Percentiles rank a stretch among this genome's conserved stretches.
These are phyloP conservation scores for Morone saxatilis DNA, from an alignment of 2,113 vertebrate species.

Conservation along the genomic window DNA sequence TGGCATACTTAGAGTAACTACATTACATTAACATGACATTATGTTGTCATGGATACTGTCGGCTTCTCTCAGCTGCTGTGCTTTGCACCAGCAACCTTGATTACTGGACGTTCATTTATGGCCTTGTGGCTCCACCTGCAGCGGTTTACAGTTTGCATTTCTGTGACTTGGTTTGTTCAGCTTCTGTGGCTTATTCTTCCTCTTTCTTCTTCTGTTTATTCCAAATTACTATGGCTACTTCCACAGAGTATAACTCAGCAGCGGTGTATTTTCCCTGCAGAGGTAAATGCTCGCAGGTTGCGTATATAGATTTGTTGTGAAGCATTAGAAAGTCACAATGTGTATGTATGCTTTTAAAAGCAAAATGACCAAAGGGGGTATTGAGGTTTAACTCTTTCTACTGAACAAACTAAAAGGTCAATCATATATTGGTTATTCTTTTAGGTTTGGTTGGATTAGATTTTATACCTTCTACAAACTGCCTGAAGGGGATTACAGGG, in stretches of 20 bases:
- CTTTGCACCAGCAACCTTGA: too few relatives aligned
- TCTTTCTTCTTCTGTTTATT: not conserved
- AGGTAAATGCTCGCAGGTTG: not conserved
- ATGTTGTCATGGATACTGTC: too few relatives aligned
- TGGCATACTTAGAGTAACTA: too few relatives aligned
- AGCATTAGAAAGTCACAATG: not conserved
- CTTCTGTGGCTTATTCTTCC: not conserved
- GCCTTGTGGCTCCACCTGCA: too few relatives aligned
- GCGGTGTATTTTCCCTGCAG: not conserved
- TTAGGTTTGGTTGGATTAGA: not conserved
- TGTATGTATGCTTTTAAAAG: slow-evolving; percentile 2
- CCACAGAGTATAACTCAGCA: not conserved
- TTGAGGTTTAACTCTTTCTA: slow-evolving; percentile 10
- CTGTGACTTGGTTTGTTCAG: not conserved
- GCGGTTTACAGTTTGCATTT: not conserved
- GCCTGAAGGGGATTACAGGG: not conserved
- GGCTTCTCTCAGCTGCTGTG: too few relatives aligned
- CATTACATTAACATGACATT: too few relatives aligned
- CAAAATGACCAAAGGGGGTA: not conserved
- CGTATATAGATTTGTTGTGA: not conserved
- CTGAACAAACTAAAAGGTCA: slow-evolving; percentile 21
- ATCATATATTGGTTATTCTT: not conserved
- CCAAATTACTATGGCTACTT: not conserved
- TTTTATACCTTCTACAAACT: not conserved
- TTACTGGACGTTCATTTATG: too few relatives aligned